These are phyloP conservation scores for Caenorhabditis sp. DNA, from an alignment of 2,888 invertebrate genomes.

Conservation along the genomic window DNA sequence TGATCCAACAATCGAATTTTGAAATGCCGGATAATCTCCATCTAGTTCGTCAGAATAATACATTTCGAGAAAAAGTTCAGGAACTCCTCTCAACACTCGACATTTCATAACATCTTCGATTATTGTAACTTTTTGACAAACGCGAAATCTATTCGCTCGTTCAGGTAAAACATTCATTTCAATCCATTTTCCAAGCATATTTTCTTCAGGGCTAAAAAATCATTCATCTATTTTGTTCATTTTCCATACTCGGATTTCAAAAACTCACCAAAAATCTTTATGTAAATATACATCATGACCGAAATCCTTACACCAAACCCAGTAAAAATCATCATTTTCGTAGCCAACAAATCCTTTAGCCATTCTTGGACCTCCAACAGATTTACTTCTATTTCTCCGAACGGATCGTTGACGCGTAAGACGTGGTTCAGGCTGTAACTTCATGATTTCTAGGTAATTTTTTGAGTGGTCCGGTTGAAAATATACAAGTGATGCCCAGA, in stretches of 20 bases:
- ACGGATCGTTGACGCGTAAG: background rate
- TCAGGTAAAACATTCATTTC: background rate
- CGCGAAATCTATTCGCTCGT: background rate
- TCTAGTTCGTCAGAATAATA: background rate
- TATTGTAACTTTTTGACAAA: background rate
- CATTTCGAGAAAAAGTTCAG: background rate
- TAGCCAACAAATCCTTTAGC: background rate
- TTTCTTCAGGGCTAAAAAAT: background rate
- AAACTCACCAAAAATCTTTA: constrained; percentile 5
- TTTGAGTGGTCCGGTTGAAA: background rate
- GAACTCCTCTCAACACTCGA: background rate
- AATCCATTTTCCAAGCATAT: constrained; percentile 3
- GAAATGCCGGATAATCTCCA: background rate
- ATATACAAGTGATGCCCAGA: background rate
- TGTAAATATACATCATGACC: constrained; percentile 4
- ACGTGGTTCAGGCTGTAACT: background rate
- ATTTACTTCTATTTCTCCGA: background rate
- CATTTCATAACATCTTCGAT: background rate
- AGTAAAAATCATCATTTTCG: constrained; percentile 3
- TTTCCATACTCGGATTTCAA: too few species aligned
- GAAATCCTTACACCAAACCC: constrained; percentile 1
- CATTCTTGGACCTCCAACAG: background rate
- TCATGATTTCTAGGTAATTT: background rate
- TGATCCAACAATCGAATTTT: background rate
- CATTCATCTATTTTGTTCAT: background rate